Evolutionary conservation across 2,888 invertebrate species (phyloP), one percentile per base, ranked within the genome.

Genomic region (Pocota personata): DNA sequence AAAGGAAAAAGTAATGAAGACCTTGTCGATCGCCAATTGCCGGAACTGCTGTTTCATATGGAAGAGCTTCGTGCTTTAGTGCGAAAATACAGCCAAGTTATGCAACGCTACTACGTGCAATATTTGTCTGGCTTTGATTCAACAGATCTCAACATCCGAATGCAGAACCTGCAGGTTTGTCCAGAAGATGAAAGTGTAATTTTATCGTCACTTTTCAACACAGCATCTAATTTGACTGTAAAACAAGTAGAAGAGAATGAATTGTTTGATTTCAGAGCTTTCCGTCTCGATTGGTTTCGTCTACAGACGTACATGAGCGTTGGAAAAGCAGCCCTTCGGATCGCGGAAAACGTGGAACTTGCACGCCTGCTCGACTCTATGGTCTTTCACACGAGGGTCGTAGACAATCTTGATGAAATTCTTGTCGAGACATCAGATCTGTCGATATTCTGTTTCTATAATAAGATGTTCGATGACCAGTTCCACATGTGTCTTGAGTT

Each of bases 401-500:
- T 99, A 0, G 99, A 99, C 91, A 97, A 97, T 92, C 94, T 99
- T 62, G 99, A 99, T 93, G 98, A 99, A 92, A 97, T 99, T 91
- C 94, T 99, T 89, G 96, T 97, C 1, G 99, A 99, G 92, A 98
- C 98, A 2, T 98, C 99, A 0, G 99, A 99, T 93, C 94, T 99
- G 16, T 99, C 99, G 0, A 95, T 99, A 87, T 99, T 99, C 92
- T 99, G 99, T 92, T 99, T 99, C 91, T 99, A 98, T 92, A 98
- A 96, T 90, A 96, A 97, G 93, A 97, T 98, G 92, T 99, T 99
- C 93, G 98, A 99, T 92, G 98, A 97, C 90, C 99, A 99, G 92
- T 99, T 99, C 92, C 98, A 98, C 90, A 98, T 98, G 97, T 99
- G 99, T 92, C 94, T 99, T 88, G 99, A 99, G 92, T 98, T 99